Base-by-base conservation (phyloP, 2,888 invertebrate genomes). In the Notocelia uddmanniana region DNA sequence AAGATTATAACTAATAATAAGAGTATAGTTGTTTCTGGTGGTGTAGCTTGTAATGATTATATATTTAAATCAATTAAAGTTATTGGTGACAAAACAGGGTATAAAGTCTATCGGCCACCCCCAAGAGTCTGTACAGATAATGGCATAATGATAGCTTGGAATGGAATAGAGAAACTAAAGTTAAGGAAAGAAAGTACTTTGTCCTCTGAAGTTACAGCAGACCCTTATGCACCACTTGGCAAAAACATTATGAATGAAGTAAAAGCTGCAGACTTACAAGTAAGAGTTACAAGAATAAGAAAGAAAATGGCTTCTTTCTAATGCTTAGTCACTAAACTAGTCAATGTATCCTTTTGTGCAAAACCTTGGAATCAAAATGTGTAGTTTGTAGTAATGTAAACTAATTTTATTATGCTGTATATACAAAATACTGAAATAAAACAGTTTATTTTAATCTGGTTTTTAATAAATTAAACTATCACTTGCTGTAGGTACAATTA, bases 71-170 rank as follows among this genome's bases (percentile, higher is more conserved):
- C 96, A 63, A 89, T 99, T 19, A 81, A 94, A 80, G 89, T 95
- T 60, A 85, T 98, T 75, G 97, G 97, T 77, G 82, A 93, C 18
- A 94, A 95, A 78, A 94, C 95, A 80, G 95, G 94, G 0, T 97
- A 95, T 80, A 92, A 92, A 81, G 91, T 97, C 5, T 93, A 95
- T 69, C 95, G 97, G 71, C 98, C 99, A 15, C 97, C 98, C 3
- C 96, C 97, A 23, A 94, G 95, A 82, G 94, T 98, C 11, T 99
- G 99, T 86, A 98, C 98, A 0, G 99, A 99, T 87, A 99, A 99
- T 95, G 99, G 99, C 9, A 95, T 98, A 41, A 99, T 99, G 99
- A 98, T 99, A 80, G 99, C 99, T 19, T 99, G 99, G 99, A 99
- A 99, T 94, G 99, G 98, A 10, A 93, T 98, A 66, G 99, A 99